Evolutionary conservation across 2,797 vertebrate species (phyloP), one percentile per base, ranked within the genome.

Genomic region (Anas capensis): DNA sequence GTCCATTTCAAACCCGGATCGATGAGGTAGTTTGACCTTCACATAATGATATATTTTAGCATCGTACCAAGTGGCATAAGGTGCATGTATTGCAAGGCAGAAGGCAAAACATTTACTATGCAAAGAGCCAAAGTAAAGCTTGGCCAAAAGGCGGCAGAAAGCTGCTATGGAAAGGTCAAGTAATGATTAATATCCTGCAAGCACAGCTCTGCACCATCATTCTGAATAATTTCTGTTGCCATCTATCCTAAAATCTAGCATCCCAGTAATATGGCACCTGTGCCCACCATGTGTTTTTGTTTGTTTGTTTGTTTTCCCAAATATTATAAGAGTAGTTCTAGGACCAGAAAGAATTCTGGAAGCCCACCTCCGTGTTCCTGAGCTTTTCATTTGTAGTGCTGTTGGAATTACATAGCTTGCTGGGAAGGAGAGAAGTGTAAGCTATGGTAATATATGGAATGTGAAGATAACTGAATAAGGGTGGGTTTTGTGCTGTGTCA

Each of bases 121-220:
- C 69, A 86, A n/a, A 61, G 46, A 38, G 10, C 18, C 61, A 34
- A 68, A 78, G 72, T 94, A 91, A 94, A 88, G 84, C 44, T 61
- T 92, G 82, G 38, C 51, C 84, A 65, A 69, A 90, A 65, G 42
- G 69, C 93, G 29, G 36, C 21, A 86, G 54, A 87, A 91, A 58
- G 27, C 60, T 82, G 62, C 72, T 92, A 26, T 27, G 42, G 46
- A 92, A 93, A 94, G 66, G 69, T 91, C 84, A 91, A 13, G 8
- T 11, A 69, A 68, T 92, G 61, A 87, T 89, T 93, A 91, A 87
- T 62, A 53, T 48, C n/a, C 42, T 31, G 4, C 46, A 36, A 88
- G 58, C 2, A 1, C 29, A 75, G 40, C 26, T 72, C 13, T 86
- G n/a, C 34, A 6, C 8, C 24, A 14, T 40, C 29, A 79, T 88